Base-by-base conservation (phyloP, 2,888 invertebrate genomes). In the Sclerodermus sp. region DNA sequence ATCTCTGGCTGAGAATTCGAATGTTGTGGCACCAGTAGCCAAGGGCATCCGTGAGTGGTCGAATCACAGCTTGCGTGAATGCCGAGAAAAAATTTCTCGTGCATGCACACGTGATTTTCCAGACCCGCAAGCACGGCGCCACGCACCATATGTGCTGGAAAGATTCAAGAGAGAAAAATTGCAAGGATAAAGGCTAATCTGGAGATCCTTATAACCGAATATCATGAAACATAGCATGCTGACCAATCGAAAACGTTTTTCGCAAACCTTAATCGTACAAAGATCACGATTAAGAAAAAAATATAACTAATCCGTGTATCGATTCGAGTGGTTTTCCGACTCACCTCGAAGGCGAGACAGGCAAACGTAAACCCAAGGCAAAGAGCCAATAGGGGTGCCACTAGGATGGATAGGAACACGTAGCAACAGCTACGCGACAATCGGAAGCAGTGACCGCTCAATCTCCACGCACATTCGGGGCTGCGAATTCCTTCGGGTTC, bases 131-230 rank as follows among this genome's bases (percentile, higher is more conserved):
- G 51, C 84, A 84, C 0, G 90, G 89, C 0, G 83, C 85, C 30
- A 85, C 79, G 70, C 87, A 87, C 90, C 90, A 90, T 67, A 90
- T 86, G 79, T 89, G 87, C 87, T 88, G 77, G 55, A 82, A 81
- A 55, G 45, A 40, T 13, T 4, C n/a, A n/a, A 30, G 10, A 15
- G 31, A 5, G 17, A 6, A 30, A 14, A 17, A 31, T 14, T 36
- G 13, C 13, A 30, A 10, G 37, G 5, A 16, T 23, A 23, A 23
- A 23, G 8, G 23, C 23, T 8, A 23, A 32, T 12, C 36, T 36
- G 3, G 5, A 36, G 36, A 23, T 23, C 23, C 8, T 23, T 23
- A 23, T 23, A 23, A 8, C 23, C 3, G 3, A 23, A 8, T 23
- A 8, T 23, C 23, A 23, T 23, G 23, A 23, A 23, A 23, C 8